Conservation (phyloP, 2,888 invertebrate species). For the Periphyllus acericola region DNA sequence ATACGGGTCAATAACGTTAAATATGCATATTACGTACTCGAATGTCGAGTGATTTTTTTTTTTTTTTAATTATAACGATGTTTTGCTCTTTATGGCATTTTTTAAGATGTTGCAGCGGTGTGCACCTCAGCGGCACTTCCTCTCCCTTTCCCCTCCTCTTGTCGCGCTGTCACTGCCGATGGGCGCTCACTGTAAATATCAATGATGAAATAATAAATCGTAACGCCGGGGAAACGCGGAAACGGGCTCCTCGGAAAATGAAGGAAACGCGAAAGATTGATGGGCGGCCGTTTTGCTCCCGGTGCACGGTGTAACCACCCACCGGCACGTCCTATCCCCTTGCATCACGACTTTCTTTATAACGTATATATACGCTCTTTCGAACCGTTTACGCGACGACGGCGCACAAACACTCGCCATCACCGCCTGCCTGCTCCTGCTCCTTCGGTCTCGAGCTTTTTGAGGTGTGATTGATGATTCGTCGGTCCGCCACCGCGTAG, state of each 20-base stretch:
- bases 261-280: conserved; percentile 47
- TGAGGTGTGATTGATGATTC: conserved; percentile 43
- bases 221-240: background rate
- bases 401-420: background rate
- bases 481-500: background rate
- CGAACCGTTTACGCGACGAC: conserved; percentile 32
- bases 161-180: no score
- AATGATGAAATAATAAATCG: background rate
- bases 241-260: conserved; percentile 4
- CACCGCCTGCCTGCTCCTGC: background rate
- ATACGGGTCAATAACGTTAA: no score
- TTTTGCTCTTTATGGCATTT: no score
- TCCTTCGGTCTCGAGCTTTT: background rate
- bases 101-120: no score
- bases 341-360: background rate
- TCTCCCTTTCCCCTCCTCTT: no score
- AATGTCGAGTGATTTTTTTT: no score
- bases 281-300: conserved; percentile 12
- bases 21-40: no score
- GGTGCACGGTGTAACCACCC: no score
- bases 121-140: no score
- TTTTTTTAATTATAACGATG: no score
- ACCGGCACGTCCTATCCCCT: no score
- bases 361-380: background rate
- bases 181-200: background rate